Conservation (phyloP, 1,140 invertebrate genomes). For the Hermetia illucens region DNA sequence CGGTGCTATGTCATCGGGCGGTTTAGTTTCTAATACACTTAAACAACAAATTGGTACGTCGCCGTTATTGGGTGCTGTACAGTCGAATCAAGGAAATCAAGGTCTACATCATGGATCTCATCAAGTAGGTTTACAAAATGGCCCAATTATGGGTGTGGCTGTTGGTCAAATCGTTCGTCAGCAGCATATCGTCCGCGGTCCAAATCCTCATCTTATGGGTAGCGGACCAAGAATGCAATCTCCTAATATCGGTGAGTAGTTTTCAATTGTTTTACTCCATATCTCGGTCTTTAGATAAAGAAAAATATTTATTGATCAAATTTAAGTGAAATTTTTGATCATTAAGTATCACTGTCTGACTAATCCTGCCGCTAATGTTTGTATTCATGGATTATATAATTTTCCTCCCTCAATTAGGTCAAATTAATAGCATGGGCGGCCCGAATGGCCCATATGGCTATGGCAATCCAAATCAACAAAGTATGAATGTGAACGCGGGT, state of each 20-base stretch:
- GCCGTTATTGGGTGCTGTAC: constrained; percentile 6
- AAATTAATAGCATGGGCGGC: constrained; percentile 23
- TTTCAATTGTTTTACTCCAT: no score
- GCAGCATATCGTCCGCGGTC: constrained; percentile 29
- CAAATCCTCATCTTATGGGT: constrained; percentile 18
- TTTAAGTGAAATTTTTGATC: no score
- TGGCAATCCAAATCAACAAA: constrained; percentile 8
- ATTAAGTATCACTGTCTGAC: neutral
- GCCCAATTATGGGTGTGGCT: constrained; percentile 41
- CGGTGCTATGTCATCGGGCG: constrained; percentile 40
- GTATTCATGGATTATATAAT: neutral
- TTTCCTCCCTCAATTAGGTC: constrained; percentile 11
- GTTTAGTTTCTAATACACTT: constrained; percentile 48
- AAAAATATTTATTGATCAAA: no score
- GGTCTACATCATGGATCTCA: constrained; percentile 27
- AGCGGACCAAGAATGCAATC: constrained; percentile 31
- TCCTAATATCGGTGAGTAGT: constrained; percentile 26
- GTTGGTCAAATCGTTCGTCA: constrained; percentile 38
- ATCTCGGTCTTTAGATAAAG: neutral
- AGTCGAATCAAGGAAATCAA: constrained; percentile 24
- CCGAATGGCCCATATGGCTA: constrained; percentile 20
- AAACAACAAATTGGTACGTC: constrained; percentile 46
- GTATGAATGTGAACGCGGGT: constrained; percentile 12
- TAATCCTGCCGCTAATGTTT: neutral
- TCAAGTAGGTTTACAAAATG: constrained; percentile 45